A percentile compares a stretch with the other conserved stretches of the same genome.
Conservation (phyloP, 2,797 vertebrate species). For the Chaetophractus vellerosus region DNA sequence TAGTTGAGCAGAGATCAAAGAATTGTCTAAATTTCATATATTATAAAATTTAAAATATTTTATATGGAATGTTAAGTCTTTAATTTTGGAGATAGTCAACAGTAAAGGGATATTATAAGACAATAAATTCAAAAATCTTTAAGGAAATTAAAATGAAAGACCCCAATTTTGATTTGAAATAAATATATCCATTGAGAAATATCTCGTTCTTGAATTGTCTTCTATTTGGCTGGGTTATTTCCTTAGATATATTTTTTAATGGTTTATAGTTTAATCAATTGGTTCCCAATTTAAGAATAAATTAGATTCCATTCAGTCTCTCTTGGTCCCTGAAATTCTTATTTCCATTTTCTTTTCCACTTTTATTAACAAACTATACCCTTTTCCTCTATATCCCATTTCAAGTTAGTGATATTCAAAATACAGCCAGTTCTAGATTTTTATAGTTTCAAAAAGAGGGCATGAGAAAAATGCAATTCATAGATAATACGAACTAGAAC, state of each 20-base stretch:
- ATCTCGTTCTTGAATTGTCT: slow-evolving; percentile 49
- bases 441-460: slow-evolving; percentile 35
- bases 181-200: slow-evolving; percentile 32
- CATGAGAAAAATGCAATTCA: slow-evolving; percentile 49
- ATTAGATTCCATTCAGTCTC: slow-evolving; percentile 34
- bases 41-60: slow-evolving; percentile 60
- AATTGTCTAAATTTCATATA: slow-evolving; percentile 27
- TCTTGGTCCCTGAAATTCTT: slow-evolving; percentile 36
- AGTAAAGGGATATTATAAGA: neutral
- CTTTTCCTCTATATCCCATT: slow-evolving; percentile 44
- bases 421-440: neutral
- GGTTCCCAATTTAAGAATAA: slow-evolving; percentile 46
- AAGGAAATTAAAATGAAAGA: slow-evolving; percentile 61
- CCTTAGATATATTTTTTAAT: slow-evolving; percentile 52
- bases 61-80: slow-evolving; percentile 33
- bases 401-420: slow-evolving; percentile 48
- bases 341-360: slow-evolving; percentile 41
- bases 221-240: slow-evolving; percentile 46
- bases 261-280: slow-evolving; percentile 7
- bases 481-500: slow-evolving; percentile 10
- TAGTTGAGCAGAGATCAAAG: slow-evolving; percentile 56
- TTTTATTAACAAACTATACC: slow-evolving; percentile 44
- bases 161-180: slow-evolving; percentile 39
- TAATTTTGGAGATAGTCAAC: slow-evolving; percentile 44
- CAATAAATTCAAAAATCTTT: slow-evolving; percentile 39